phyloP scores from a whole-genome alignment of 2,113 vertebrate species.

The Malurus elegans region DNA sequence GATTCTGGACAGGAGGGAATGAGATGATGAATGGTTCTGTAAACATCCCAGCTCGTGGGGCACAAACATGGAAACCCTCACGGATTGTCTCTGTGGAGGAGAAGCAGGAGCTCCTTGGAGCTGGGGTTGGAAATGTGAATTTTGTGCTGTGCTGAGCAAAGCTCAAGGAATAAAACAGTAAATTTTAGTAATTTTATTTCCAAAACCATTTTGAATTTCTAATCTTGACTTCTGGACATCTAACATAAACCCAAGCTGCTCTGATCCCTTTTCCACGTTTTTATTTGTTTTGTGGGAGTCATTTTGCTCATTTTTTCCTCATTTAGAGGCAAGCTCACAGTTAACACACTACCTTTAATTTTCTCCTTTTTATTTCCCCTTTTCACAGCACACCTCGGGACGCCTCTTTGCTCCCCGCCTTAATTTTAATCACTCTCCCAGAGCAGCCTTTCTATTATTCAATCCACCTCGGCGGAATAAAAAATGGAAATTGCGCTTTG shows the following conservation, averaged over 20 bases:
- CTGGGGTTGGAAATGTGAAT: background rate
- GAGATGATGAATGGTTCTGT: conserved; percentile 35
- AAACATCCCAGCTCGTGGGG: background rate
- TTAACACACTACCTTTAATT: background rate
- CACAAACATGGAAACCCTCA: background rate
- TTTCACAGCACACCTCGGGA: background rate
- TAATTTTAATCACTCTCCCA: background rate
- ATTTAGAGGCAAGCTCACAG: rapidly evolving
- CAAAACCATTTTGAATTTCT: background rate
- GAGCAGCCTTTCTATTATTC: background rate
- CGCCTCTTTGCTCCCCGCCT: background rate
- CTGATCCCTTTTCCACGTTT: background rate
- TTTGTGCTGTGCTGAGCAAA: background rate
- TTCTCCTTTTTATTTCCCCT: background rate
- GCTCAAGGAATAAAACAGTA: background rate
- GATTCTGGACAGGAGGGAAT: conserved; percentile 1
- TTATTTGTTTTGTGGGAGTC: background rate
- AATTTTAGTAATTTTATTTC: background rate
- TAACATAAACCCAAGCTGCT: background rate
- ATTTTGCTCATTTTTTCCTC: rapidly evolving
- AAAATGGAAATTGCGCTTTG: background rate
- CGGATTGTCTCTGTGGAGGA: background rate
- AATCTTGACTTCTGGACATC: background rate
- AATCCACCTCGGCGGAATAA: background rate
- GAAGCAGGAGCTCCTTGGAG: background rate